phyloP scores from a whole-genome alignment of 1,140 invertebrate species.

The Scaptomyza montana region DNA sequence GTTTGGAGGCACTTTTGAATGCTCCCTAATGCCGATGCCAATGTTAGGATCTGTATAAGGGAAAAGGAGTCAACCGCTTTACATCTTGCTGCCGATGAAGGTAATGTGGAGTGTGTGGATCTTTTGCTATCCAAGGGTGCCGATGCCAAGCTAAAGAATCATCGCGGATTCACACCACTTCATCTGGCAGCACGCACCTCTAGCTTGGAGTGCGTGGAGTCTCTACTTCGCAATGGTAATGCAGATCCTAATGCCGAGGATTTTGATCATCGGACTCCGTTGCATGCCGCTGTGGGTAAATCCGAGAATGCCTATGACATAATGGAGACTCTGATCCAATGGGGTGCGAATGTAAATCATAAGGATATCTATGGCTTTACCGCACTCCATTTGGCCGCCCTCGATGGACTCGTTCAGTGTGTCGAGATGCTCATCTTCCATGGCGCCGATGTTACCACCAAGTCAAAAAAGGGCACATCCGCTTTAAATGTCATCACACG shows the following conservation, averaged over 20 bases:
- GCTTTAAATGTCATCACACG: slow-evolving; percentile 92
- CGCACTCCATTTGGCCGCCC: slow-evolving; percentile 93
- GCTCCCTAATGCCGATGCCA: slow-evolving; percentile 86
- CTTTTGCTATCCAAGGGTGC: slow-evolving; percentile 89
- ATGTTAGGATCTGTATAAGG: slow-evolving; percentile 87
- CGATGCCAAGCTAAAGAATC: slow-evolving; percentile 88
- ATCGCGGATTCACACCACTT: slow-evolving; percentile 90
- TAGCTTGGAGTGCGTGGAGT: slow-evolving; percentile 90
- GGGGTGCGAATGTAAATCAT: slow-evolving; percentile 92
- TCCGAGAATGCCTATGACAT: slow-evolving; percentile 90
- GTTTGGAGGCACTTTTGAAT: slow-evolving; percentile 88
- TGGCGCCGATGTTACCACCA: slow-evolving; percentile 92
- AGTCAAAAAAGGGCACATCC: slow-evolving; percentile 92
- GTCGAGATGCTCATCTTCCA: slow-evolving; percentile 92
- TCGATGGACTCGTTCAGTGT: slow-evolving; percentile 92
- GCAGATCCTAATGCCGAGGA: slow-evolving; percentile 90
- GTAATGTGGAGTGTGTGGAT: slow-evolving; percentile 89
- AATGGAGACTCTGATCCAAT: slow-evolving; percentile 89
- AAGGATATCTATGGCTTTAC: slow-evolving; percentile 95
- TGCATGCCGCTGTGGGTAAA: slow-evolving; percentile 91
- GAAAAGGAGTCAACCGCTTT: slow-evolving; percentile 90
- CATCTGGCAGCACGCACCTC: slow-evolving; percentile 91
- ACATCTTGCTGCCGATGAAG: slow-evolving; percentile 92
- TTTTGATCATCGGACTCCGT: slow-evolving; percentile 89
- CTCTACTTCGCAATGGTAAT: slow-evolving; percentile 88